These are phyloP conservation scores for Mesaphorura yosii DNA, from an alignment of 1,140 invertebrate species.

Conservation along the genomic window DNA sequence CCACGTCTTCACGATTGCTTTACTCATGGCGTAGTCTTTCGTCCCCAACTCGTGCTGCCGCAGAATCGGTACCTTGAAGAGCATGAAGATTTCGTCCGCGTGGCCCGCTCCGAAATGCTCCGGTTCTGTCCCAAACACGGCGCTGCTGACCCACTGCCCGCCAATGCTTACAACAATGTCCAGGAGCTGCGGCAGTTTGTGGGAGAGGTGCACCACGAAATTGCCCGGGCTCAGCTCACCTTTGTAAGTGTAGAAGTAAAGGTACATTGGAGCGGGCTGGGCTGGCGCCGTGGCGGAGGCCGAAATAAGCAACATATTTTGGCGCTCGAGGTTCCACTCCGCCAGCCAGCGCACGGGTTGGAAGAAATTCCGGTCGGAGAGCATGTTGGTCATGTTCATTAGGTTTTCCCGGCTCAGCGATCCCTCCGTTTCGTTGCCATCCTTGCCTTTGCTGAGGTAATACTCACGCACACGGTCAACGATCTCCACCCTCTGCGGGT, in stretches of 20 bases:
- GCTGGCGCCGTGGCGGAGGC: no score
- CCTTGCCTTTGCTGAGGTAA: no score
- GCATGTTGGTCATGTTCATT: background rate
- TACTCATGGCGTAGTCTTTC: slow-evolving; percentile 9
- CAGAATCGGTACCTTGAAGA: background rate
- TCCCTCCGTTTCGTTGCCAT: background rate
- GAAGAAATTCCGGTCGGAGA: background rate
- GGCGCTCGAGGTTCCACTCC: background rate
- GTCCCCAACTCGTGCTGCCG: background rate
- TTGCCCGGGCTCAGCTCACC: background rate
- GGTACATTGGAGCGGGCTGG: background rate
- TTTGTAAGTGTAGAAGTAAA: background rate
- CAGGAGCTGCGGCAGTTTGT: background rate
- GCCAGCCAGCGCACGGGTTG: no score
- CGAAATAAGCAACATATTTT: background rate
- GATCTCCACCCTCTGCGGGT: background rate
- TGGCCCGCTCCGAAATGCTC: background rate
- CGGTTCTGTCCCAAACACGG: background rate
- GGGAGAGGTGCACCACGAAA: background rate
- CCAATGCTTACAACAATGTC: background rate
- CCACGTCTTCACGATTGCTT: slow-evolving; percentile 9
- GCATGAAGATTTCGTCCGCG: background rate
- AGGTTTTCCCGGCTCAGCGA: no score
- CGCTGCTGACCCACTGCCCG: background rate
- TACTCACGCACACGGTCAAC: background rate